phyloP scores from a whole-genome alignment of 2,888 invertebrate genomes.

The Drosophila putrida region DNA sequence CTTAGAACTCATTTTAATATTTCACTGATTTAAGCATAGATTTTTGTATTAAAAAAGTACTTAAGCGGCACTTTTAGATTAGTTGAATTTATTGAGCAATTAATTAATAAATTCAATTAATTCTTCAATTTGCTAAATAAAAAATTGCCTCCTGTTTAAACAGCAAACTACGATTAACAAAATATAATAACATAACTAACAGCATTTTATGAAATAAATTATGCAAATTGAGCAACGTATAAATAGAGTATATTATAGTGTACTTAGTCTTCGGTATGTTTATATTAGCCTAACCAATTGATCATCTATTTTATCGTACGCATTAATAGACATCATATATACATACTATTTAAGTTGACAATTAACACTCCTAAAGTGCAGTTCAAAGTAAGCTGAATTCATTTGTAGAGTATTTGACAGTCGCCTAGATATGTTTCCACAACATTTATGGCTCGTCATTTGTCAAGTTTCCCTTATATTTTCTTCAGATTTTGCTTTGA shows the following conservation, averaged over 20 bases:
- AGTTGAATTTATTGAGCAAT: too few relatives aligned
- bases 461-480: conserved; percentile 34
- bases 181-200: too few relatives aligned
- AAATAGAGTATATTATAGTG: too few relatives aligned
- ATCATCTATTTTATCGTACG: background rate
- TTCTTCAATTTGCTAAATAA: too few relatives aligned
- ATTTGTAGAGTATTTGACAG: conserved; percentile 18
- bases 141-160: too few relatives aligned
- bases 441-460: conserved; percentile 19
- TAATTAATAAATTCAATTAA: too few relatives aligned
- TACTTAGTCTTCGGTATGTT: background rate
- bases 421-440: background rate
- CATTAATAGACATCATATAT: too few relatives aligned
- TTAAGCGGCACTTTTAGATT: background rate
- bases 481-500: conserved; percentile 17
- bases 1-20: background rate
- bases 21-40: background rate
- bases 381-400: too few relatives aligned
- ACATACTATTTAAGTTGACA: too few relatives aligned
- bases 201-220: too few relatives aligned
- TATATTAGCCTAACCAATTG: background rate
- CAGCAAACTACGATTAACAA: too few relatives aligned
- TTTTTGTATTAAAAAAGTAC: background rate
- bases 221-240: too few relatives aligned
- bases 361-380: background rate